Conservation (phyloP, 2,888 invertebrate species). For the Agrotis clavis region DNA sequence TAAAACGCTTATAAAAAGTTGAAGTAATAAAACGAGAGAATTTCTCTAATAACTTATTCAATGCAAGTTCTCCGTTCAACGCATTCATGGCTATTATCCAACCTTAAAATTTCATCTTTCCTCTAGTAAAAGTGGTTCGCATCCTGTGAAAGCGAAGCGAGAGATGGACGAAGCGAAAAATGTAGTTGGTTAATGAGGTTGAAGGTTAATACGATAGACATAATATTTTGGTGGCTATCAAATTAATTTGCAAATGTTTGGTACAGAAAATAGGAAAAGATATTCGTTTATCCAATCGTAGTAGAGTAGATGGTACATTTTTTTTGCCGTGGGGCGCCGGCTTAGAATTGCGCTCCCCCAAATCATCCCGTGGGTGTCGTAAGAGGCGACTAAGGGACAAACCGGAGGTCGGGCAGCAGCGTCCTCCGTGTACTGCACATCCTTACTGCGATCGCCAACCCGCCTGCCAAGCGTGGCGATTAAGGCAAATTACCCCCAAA, state of each 20-base stretch:
- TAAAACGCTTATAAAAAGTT: conserved; percentile 54
- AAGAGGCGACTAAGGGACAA: too few species aligned
- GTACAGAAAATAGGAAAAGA: too few species aligned
- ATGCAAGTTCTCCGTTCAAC: conserved; percentile 59
- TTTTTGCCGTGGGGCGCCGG: too few species aligned
- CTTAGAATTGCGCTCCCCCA: too few species aligned
- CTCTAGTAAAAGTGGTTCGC: conserved; percentile 6
- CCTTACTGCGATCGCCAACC: too few species aligned
- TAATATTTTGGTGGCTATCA: not conserved
- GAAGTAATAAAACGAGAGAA: conserved; percentile 58
- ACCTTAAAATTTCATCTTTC: conserved; percentile 67
- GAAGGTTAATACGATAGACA: not conserved
- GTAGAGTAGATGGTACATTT: too few species aligned
- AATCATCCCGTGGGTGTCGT: too few species aligned
- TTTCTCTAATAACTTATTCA: conserved; percentile 70
- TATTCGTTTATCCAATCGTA: too few species aligned
- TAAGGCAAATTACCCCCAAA: too few species aligned
- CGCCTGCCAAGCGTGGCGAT: too few species aligned
- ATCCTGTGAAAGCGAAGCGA: conserved; percentile 27
- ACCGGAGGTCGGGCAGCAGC: too few species aligned
- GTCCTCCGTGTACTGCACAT: too few species aligned
- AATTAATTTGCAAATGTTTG: not conserved
- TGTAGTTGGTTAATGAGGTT: not conserved
- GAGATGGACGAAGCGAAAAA: not conserved
- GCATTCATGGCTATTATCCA: conserved; percentile 66